Conservation (phyloP, 1,140 invertebrate genomes). For the Lucilia cuprina region DNA sequence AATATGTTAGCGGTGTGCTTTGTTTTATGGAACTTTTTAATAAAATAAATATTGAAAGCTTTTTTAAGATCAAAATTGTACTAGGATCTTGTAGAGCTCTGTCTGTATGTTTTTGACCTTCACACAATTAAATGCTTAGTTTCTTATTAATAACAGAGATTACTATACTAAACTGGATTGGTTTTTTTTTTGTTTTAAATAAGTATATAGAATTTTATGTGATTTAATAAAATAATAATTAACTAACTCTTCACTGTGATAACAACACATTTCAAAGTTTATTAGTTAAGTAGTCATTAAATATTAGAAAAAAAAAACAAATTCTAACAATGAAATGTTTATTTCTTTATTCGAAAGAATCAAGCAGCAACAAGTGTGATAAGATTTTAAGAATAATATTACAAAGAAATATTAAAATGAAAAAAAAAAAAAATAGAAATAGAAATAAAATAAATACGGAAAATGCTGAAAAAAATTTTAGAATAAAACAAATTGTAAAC, state of each 20-base stretch:
- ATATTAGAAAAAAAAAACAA: neutral
- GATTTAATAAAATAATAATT: neutral
- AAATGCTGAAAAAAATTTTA: no score
- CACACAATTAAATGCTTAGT: neutral
- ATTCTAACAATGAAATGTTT: neutral
- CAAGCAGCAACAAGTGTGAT: neutral
- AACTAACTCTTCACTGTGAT: neutral
- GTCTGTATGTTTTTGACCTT: neutral
- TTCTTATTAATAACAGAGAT: neutral
- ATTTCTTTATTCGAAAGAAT: neutral
- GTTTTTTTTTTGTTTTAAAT: no score
- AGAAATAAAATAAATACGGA: no score
- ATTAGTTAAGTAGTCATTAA: neutral
- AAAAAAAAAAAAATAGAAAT: no score
- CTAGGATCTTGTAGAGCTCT: no score
- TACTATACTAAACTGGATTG: neutral
- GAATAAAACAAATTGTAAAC: neutral
- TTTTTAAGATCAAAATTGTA: no score
- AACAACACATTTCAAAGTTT: neutral
- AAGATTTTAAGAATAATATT: neutral
- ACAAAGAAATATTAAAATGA: no score
- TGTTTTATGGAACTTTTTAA: no score
- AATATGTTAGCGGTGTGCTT: no score
- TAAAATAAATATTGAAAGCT: no score
- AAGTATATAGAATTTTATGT: constrained; percentile 14